Evolutionary conservation across 2,797 vertebrate species (phyloP), one percentile per base, ranked within the genome.

Genomic region (Diglossa cyanea): DNA sequence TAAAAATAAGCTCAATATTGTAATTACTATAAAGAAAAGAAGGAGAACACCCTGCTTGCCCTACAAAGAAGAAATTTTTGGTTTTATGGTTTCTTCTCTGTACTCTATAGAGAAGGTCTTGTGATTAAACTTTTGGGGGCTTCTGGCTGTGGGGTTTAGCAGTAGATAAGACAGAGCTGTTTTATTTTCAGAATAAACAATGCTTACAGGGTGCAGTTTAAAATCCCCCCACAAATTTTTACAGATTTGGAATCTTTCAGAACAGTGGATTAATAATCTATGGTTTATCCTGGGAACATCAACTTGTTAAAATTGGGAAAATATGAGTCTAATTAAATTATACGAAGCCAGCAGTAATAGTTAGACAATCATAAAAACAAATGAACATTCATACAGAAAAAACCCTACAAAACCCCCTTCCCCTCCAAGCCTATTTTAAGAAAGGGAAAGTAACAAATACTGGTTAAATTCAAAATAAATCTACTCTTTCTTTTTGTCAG

Each of bases 391-490:
- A 17, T 40, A 19, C 9, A 70, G 15, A 6, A 53, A 72, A 66
- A 17, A 1, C 0, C 3, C 11, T 10, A 13, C 3, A 45, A 33
- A 63, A 24, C 4, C 30, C 20, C 4, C 4, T 73, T 86, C 7
- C 4, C 2, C 3, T 82, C n/a, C 65, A 80, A 53, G 28, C 13
- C 24, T n/a, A 2, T 24, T 63, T 71, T 74, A 71, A 54, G n/a
- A 55, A 21, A 73, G 14, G 28, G n/a, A 65, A 60, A 39, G 10
- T 53, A 55, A 25, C 31, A 74, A 65, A 42, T 37, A 9, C 5
- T 33, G 3, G 13, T 50, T 76, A 67, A 85, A 44, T 45, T 85
- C 2, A 60, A 66, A 55, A 28, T 30, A 63, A 57, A 60, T 67
- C 20, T 72, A 6, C 21, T 68, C 11, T 58, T 71, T 16, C 4